Base-by-base conservation (phyloP, 53 echinoderm and acorn worm genomes). In the Actinopyga echinites region DNA sequence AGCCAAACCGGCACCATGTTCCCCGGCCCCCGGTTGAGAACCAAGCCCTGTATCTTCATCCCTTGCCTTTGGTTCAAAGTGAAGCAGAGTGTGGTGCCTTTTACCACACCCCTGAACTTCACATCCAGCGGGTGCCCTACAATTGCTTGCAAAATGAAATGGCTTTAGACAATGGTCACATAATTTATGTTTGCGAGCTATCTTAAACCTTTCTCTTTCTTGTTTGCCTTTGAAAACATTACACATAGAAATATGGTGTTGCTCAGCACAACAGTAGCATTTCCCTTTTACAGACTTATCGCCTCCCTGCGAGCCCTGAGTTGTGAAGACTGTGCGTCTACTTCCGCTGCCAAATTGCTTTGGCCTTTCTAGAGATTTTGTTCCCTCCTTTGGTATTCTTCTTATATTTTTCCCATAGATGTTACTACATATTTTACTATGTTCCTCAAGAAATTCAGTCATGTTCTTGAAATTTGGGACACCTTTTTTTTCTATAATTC, bases 401-500 rank as follows among this genome's bases (percentile, higher is more conserved):
- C 82, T 71, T 23, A 73, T 60, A 26, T 73, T 71, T 59, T 73
- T 67, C 7, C 75, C 74, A 56, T 24, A 83, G 43, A 82, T 67
- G 44, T 69, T 87, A 31, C 26, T 83, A 25, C 49, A 43, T 30
- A 64, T 35, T 33, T 42, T 62, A 6, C 79, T 79, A 17, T 23
- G 20, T 19, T 78, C 26, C 45, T 85, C 85, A 20, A 89, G 33
- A 44, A 89, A 89, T 17, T 75, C 67, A 2, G 88, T 84, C 65
- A 88, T 64, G 75, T 83, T 52, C 17, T 40, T 35, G 38, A 89
- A 89, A 31, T 58, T 77, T 11, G 84, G 85, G 19, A 79, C 85
- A 10, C 54, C 7, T 0, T 44, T 38, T 21, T n/a, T 30, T 20
- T 57, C 29, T 25, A 90, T 58, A 7, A 85, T 61, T n/a, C 13